Evolutionary conservation across 2,797 vertebrate species (phyloP).

Genomic region (Mormyrops attenuatus): DNA sequence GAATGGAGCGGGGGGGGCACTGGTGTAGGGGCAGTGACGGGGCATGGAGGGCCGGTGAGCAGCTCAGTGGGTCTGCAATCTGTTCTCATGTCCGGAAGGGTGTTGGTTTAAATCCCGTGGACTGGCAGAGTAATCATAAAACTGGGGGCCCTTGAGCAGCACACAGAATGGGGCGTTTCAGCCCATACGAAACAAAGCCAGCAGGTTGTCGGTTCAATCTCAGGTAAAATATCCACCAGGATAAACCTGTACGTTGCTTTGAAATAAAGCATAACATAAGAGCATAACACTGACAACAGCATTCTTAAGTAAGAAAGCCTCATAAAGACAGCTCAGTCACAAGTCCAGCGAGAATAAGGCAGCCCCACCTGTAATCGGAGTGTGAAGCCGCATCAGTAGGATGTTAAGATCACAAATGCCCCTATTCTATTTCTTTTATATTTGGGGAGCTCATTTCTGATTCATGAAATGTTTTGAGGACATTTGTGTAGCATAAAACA

Average conservation of each 20-base stretch:
- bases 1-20: background rate
- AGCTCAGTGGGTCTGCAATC: background rate
- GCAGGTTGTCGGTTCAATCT: background rate
- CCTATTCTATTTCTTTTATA: background rate
- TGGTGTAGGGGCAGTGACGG: background rate
- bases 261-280: background rate
- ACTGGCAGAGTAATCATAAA: background rate
- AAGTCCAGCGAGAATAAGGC: background rate
- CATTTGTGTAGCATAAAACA: background rate
- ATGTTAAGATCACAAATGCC: background rate
- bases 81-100: background rate
- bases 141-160: background rate
- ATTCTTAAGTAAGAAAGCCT: background rate
- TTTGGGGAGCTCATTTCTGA: background rate
- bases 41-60: background rate
- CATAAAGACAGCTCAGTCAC: background rate
- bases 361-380: background rate
- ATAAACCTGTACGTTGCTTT: background rate
- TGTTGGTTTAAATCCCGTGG: background rate
- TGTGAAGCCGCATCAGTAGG: background rate
- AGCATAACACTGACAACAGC: background rate
- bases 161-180: background rate
- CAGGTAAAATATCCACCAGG: background rate
- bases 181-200: background rate
- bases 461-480: background rate